phyloP scores from a whole-genome alignment of 2,888 invertebrate genomes.

The Plagiodera versicolora region DNA sequence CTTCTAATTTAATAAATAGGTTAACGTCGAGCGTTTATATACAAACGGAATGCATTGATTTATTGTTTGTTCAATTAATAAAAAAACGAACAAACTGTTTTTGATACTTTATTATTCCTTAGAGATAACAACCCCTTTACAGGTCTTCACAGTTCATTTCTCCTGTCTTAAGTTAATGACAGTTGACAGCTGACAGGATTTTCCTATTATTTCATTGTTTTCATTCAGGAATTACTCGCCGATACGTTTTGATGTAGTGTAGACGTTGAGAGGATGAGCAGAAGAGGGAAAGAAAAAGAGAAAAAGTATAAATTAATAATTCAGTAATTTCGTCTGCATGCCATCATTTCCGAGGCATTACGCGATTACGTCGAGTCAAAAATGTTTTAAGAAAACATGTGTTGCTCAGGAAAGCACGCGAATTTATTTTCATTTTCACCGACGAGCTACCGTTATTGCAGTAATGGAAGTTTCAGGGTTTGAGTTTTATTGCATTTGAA shows the following conservation, averaged over 20 bases:
- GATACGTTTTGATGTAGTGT: neutral
- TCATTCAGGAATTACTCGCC: too few species aligned
- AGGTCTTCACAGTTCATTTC: too few species aligned
- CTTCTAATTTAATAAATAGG: conserved; percentile 32
- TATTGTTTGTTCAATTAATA: too few species aligned
- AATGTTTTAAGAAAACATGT: conserved; percentile 21
- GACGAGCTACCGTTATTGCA: conserved; percentile 17
- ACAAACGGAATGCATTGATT: conserved; percentile 17
- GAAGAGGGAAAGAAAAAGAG: neutral
- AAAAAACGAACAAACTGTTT: too few species aligned
- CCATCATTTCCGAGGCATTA: conserved; percentile 14
- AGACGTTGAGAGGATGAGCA: neutral
- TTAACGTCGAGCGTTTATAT: conserved; percentile 25
- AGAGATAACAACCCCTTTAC: too few species aligned
- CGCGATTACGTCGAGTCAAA: conserved; percentile 12
- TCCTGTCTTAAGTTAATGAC: too few species aligned
- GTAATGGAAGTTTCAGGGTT: conserved; percentile 20
- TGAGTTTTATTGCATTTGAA: conserved; percentile 25
- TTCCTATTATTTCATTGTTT: too few species aligned
- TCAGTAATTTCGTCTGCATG: conserved; percentile 11
- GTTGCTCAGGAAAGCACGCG: conserved; percentile 12
- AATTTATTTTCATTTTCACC: conserved; percentile 21
- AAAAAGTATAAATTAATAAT: conserved; percentile 5
- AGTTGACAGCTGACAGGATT: too few species aligned
- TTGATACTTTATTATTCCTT: too few species aligned